phyloP scores from a whole-genome alignment of 2,113 vertebrate species.

The Trichomycterus rosablanca region DNA sequence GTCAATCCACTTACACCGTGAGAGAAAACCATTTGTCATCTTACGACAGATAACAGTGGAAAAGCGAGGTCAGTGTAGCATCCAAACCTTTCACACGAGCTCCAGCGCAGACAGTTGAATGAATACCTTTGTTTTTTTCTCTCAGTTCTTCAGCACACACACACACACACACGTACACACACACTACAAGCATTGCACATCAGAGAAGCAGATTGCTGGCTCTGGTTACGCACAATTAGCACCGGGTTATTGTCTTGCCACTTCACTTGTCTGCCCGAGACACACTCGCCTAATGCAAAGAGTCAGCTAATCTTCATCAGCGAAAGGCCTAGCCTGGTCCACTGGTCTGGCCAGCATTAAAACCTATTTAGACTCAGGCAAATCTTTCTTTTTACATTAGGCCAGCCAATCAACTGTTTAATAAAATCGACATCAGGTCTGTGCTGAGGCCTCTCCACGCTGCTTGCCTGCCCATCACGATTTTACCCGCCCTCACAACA shows the following conservation, averaged over 20 bases:
- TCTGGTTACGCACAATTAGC: conserved; percentile 89
- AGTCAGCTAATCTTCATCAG: conserved; percentile 86
- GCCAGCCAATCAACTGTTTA: conserved; percentile 60
- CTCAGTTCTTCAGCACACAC: conserved; percentile 5
- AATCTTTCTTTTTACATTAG: conserved; percentile 65
- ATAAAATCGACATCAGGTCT: conserved; percentile 54
- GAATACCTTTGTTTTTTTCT: conserved; percentile 8
- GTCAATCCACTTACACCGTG: conserved; percentile 14
- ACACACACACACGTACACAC: conserved; percentile 24
- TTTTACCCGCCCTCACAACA: conserved; percentile 43
- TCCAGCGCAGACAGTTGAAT: conserved; percentile 11
- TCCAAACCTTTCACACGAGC: conserved; percentile 61
- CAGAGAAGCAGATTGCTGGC: conserved; percentile 59
- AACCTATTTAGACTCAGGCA: conserved; percentile 66
- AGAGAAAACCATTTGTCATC: conserved; percentile 30
- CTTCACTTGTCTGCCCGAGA: conserved; percentile 73
- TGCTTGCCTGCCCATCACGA: conserved; percentile 55
- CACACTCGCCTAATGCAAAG: conserved; percentile 77
- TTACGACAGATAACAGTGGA: not conserved
- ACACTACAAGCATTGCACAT: conserved; percentile 43
- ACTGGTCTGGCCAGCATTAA: conserved; percentile 65
- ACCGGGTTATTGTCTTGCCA: conserved; percentile 86
- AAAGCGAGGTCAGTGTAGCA: conserved; percentile 50
- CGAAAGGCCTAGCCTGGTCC: conserved; percentile 65
- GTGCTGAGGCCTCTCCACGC: conserved; percentile 36